Evolutionary conservation across 2,888 invertebrate genomes (phyloP).

Genomic region (Ferdinandea cuprea): DNA sequence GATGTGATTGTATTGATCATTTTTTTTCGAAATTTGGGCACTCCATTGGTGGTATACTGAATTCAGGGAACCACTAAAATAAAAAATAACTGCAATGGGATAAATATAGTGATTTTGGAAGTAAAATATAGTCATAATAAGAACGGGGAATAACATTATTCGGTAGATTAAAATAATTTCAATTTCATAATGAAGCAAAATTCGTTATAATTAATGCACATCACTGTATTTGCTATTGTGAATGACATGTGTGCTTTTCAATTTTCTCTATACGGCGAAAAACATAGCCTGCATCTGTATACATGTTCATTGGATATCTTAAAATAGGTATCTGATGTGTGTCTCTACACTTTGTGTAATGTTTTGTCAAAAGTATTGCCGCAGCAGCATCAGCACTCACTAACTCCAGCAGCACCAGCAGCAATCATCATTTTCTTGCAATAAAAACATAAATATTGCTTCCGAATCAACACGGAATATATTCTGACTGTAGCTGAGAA

Average conservation of each 20-base stretch:
- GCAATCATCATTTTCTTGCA: constrained; percentile 56
- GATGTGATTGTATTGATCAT: no score
- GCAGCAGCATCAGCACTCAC: constrained; percentile 37
- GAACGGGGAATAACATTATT: no score
- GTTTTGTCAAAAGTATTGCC: constrained; percentile 66
- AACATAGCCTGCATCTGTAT: constrained; percentile 67
- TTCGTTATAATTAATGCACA: constrained; percentile 13
- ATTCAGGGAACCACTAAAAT: no score
- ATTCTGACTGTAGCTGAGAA: background rate
- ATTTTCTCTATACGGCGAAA: constrained; percentile 69
- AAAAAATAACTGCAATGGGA: no score
- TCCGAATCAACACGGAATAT: constrained; percentile 2
- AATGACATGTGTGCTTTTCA: constrained; percentile 31
- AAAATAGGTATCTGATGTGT: constrained; percentile 64
- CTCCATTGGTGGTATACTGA: no score
- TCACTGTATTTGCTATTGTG: constrained; percentile 43
- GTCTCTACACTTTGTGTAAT: constrained; percentile 73
- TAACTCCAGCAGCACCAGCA: constrained; percentile 36
- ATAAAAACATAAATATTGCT: constrained; percentile 53
- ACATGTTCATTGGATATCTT: constrained; percentile 69
- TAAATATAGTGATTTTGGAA: no score
- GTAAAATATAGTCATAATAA: no score
- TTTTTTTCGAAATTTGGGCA: no score
- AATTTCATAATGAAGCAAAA: no score
- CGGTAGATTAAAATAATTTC: background rate